A percentile compares a stretch with the other conserved stretches of the same genome.
phyloP scores from a whole-genome alignment of 53 echinoderm and acorn worm species.

The Crossaster papposus region DNA sequence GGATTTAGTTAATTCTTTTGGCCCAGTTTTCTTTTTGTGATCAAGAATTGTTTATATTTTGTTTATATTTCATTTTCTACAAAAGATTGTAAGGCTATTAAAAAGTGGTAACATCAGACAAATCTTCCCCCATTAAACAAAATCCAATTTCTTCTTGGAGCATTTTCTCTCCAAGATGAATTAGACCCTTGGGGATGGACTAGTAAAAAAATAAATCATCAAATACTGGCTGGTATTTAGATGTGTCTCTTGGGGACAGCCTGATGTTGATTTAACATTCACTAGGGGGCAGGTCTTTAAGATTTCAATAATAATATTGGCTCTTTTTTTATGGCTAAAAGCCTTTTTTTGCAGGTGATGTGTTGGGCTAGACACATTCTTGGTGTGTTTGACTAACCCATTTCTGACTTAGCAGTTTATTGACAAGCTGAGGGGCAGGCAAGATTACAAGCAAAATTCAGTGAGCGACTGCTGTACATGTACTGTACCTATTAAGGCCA shows the following conservation, averaged over 20 bases:
- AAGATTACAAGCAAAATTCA: background rate
- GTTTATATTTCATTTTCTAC: background rate
- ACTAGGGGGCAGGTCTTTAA: slow-evolving; percentile 31
- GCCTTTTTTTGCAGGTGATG: background rate
- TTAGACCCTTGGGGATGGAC: background rate
- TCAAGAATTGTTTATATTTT: background rate
- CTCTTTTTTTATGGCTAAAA: background rate
- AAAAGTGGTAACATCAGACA: background rate
- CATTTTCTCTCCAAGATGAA: background rate
- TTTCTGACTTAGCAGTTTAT: slow-evolving; percentile 34
- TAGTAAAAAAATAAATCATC: background rate
- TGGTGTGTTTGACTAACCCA: slow-evolving; percentile 54
- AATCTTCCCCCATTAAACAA: background rate
- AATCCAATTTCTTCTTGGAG: background rate
- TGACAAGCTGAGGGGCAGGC: background rate
- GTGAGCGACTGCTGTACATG: too few species aligned
- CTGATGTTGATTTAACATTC: slow-evolving; percentile 24
- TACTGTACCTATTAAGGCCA: too few species aligned
- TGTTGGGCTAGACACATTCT: slow-evolving; percentile 16
- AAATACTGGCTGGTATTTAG: background rate
- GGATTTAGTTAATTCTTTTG: too few species aligned
- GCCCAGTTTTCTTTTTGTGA: background rate
- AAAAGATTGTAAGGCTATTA: background rate
- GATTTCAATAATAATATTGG: slow-evolving; percentile 15
- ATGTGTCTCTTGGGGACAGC: background rate